These are phyloP conservation scores for Lepidurus packardi DNA, from an alignment of 1,140 invertebrate genomes.

Conservation along the genomic window DNA sequence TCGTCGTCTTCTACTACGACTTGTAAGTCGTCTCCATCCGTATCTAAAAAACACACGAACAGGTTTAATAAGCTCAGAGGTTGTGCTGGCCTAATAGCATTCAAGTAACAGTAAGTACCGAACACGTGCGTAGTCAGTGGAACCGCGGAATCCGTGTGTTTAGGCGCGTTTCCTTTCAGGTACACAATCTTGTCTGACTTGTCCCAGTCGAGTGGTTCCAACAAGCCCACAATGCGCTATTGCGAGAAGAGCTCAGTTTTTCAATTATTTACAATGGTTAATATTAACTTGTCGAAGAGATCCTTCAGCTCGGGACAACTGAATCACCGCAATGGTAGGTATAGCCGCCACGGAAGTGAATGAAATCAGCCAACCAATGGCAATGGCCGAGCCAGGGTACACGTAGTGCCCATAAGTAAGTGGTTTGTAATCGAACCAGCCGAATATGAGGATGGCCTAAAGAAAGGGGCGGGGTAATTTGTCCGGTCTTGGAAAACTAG, in stretches of 20 bases:
- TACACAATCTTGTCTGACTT: slow-evolving; percentile 1
- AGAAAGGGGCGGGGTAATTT: slow-evolving; percentile 38
- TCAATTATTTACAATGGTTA: slow-evolving; percentile 37
- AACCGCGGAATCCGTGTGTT: background rate
- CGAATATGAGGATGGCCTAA: slow-evolving; percentile 73
- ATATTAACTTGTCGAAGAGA: slow-evolving; percentile 49
- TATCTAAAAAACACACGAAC: background rate
- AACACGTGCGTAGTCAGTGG: background rate
- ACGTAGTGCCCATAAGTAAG: slow-evolving; percentile 64
- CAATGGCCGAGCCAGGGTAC: slow-evolving; percentile 70
- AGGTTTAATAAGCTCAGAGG: background rate
- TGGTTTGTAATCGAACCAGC: slow-evolving; percentile 73
- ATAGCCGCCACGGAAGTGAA: slow-evolving; percentile 64
- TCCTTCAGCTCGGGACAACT: slow-evolving; percentile 54
- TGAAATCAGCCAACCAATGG: slow-evolving; percentile 69
- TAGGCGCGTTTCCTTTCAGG: background rate
- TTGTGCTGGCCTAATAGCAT: background rate
- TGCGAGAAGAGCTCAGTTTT: slow-evolving; percentile 31
- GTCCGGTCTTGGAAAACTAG: slow-evolving; percentile 6
- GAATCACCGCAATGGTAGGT: slow-evolving; percentile 56
- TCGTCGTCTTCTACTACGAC: background rate
- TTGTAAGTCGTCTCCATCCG: background rate
- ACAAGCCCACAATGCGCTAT: slow-evolving; percentile 52
- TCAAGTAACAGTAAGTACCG: background rate
- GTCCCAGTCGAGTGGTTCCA: slow-evolving; percentile 50